Evolutionary conservation across 2,797 vertebrate genomes (phyloP).

Genomic region (Melanotaenia maccullochi): DNA sequence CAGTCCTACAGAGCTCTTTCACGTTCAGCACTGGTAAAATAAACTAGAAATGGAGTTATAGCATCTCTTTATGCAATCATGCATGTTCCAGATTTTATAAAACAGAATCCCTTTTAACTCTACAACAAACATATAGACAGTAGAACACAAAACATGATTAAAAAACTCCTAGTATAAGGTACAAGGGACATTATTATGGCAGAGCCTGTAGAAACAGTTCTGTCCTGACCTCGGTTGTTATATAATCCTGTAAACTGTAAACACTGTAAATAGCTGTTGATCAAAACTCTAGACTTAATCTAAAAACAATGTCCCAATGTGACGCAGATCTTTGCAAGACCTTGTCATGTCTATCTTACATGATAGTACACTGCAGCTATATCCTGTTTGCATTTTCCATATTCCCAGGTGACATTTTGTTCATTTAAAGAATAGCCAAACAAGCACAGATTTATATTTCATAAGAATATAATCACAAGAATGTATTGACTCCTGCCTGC

Average conservation of each 20-base stretch:
- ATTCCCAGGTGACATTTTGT: not conserved
- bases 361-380: not conserved
- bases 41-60: not conserved
- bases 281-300: not conserved
- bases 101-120: not conserved
- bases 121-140: not conserved
- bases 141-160: not conserved
- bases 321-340: not conserved
- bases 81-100: constrained; percentile 1
- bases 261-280: not conserved
- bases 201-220: not conserved
- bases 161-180: not conserved
- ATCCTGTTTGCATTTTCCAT: not conserved
- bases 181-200: not conserved
- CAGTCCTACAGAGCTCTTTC: no score
- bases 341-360: not conserved
- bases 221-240: not conserved
- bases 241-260: not conserved
- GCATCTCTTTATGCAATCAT: not conserved
- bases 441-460: not conserved
- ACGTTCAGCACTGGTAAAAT: not conserved
- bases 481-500: constrained; percentile 14
- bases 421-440: not conserved
- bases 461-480: constrained; percentile 4
- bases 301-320: not conserved